Base-by-base conservation (phyloP, 2,888 invertebrate species). In the Tachystola acroxantha region DNA sequence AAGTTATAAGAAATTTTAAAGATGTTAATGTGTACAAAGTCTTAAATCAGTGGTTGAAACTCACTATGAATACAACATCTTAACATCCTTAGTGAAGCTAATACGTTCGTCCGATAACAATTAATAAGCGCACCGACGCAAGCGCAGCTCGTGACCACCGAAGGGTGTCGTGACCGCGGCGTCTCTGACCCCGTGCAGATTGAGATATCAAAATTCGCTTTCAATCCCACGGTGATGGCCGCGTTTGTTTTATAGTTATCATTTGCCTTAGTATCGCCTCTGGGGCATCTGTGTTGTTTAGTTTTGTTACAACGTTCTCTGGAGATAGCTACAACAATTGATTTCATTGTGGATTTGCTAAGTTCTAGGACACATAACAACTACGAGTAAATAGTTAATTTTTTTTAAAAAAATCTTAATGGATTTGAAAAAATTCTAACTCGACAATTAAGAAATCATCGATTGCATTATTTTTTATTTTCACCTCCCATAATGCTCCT, bases 181-280 rank as follows among this genome's bases (percentile, higher is more conserved):
- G 43, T 71, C 76, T 82, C 80, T 82, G 84, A 81, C 82, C 80
- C 69, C 44, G 42, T 52, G 40, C 62, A 74, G 84, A 86, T 86
- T 85, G 85, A 86, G 85, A 86, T 86, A 86, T 86, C 85, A 84
- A 80, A 79, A 79, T 78, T 77, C 68, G 73, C 78, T 68, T 71
- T 73, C 70, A 73, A 74, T 80, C 73, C 70, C 64, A 69, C 70
- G 61, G 58, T 74, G 69, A 65, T 64, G 56, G 58, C 42, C 58
- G 43, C 58, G 58, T 73, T 76, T 79, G 78, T 75, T 79, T 79
- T 81, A 72, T 71, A 58, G 67, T 62, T 65, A 69, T 69, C 72
- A 64, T 66, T 73, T 62, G 50, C 43, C 36, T 41, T 49, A 11
- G 48, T 19, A 22, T 7, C 32, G 66, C 76, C 74, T 59, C 41